Conservation (phyloP, 2,113 vertebrate genomes). For the Tretioscincus oriximinensis region DNA sequence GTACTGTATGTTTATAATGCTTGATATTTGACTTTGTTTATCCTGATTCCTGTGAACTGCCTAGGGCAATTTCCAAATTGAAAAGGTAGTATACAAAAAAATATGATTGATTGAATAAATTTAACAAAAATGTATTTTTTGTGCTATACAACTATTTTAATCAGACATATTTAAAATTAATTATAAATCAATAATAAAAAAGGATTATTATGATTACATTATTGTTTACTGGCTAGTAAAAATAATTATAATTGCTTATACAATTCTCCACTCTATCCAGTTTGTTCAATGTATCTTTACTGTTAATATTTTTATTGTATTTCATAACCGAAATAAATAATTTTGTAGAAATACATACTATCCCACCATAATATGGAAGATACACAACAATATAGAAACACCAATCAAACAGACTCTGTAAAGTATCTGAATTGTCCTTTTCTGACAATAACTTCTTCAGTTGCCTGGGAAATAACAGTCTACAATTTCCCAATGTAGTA, state of each 20-base stretch:
- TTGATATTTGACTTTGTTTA: no score
- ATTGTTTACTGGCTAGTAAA: background rate
- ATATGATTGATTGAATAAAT: background rate
- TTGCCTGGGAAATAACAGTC: background rate
- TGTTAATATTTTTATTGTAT: conserved; percentile 26
- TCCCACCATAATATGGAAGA: conserved; percentile 31
- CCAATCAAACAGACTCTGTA: conserved; percentile 1
- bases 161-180: background rate
- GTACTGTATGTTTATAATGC: no score
- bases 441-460: background rate
- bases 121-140: no score
- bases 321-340: conserved; percentile 43
- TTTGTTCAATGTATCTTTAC: conserved; percentile 29
- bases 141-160: no score
- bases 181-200: background rate
- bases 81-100: no score
- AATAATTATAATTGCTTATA: background rate
- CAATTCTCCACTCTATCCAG: conserved; percentile 31
- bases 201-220: background rate
- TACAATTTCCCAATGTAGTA: background rate
- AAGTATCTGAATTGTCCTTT: conserved; percentile 36
- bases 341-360: conserved; percentile 29
- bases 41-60: no score
- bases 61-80: no score
- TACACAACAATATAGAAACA: conserved; percentile 16